Evolutionary conservation across 1,140 invertebrate species (phyloP).

Genomic region (Sinella curviseta): DNA sequence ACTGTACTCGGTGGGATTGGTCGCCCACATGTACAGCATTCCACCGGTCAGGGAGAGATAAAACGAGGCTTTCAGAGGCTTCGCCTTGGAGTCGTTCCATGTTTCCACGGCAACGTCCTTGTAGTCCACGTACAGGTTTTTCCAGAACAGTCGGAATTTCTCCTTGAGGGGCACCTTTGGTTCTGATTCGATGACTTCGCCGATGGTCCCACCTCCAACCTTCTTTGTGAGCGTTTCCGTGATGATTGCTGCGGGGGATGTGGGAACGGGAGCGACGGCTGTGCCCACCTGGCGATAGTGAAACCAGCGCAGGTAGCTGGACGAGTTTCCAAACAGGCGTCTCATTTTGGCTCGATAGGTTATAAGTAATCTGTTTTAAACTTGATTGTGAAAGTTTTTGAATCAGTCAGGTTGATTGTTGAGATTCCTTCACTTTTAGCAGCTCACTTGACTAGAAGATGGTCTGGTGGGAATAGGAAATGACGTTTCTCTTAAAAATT

Average conservation of each 20-base stretch:
- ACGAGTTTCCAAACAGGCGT: not conserved
- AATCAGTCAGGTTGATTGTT: not conserved
- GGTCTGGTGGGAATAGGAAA: no score
- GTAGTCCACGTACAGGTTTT: slow-evolving; percentile 55
- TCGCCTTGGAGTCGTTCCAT: slow-evolving; percentile 51
- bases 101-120: slow-evolving; percentile 55
- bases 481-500: no score
- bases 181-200: no score
- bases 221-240: not conserved
- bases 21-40: slow-evolving; percentile 47
- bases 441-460: no score
- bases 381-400: not conserved
- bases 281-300: not conserved
- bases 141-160: slow-evolving; percentile 40
- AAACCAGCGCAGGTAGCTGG: not conserved
- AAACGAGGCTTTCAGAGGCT: slow-evolving; percentile 52
- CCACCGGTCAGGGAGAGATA: slow-evolving; percentile 33
- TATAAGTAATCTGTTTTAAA: not conserved
- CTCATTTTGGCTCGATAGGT: not conserved
- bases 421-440: no score
- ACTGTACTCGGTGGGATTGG: slow-evolving; percentile 66
- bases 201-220: not conserved
- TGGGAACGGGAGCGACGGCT: not conserved
- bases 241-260: not conserved
- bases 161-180: slow-evolving; percentile 7